Evolutionary conservation across 2,888 invertebrate genomes (phyloP).

Genomic region (Tetheella fluctuosa): DNA sequence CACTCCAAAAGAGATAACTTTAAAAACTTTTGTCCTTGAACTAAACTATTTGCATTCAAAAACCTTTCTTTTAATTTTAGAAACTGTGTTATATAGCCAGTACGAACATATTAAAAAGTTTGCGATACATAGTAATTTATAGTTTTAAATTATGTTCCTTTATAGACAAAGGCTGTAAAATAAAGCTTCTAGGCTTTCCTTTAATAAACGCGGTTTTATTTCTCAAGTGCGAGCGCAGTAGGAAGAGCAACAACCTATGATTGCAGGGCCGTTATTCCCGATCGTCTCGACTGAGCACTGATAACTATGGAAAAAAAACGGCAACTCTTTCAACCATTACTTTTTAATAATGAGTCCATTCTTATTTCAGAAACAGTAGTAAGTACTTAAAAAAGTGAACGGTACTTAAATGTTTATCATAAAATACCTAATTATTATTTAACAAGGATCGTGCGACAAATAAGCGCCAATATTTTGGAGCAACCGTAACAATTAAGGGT

Average conservation of each 20-base stretch:
- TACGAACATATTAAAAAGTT: background rate
- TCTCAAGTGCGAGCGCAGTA: constrained; percentile 62
- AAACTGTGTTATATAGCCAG: background rate
- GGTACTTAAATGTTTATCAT: constrained; percentile 27
- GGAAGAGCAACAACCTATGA: constrained; percentile 84
- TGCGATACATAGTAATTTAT: constrained; percentile 28
- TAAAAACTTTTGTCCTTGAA: constrained; percentile 42
- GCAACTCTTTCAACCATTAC: constrained; percentile 43
- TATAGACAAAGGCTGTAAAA: constrained; percentile 27
- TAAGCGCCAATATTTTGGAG: constrained; percentile 25
- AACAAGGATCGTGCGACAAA: constrained; percentile 27
- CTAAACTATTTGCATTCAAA: constrained; percentile 13
- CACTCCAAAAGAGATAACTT: constrained; percentile 11
- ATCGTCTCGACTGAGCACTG: constrained; percentile 69
- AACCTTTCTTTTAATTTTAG: constrained; percentile 8
- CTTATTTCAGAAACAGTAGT: constrained; percentile 27
- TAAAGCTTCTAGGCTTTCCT: constrained; percentile 48
- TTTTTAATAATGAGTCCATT: constrained; percentile 27
- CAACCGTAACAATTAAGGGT: constrained; percentile 36
- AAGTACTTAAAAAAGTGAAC: constrained; percentile 18
- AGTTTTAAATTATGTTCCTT: constrained; percentile 33
- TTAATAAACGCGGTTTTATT: constrained; percentile 61
- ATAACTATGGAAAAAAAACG: constrained; percentile 56
- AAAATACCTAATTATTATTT: constrained; percentile 42
- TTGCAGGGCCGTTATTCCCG: constrained; percentile 82